Percentiles rank a stretch among this genome's conserved stretches.
Evolutionary conservation across 2,113 vertebrate genomes (phyloP).

Genomic region (Aegypius monachus): DNA sequence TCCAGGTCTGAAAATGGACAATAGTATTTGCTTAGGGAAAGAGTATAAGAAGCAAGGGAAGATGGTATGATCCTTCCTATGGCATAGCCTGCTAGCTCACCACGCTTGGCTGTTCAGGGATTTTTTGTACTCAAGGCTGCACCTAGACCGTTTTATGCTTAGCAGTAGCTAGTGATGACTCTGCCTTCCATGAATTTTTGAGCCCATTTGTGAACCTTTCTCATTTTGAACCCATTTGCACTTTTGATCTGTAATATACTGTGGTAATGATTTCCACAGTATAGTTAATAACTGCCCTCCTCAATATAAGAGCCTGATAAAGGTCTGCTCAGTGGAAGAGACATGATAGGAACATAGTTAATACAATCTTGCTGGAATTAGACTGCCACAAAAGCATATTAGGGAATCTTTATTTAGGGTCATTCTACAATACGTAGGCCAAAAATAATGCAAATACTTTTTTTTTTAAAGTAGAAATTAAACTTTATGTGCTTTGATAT

Average conservation of each 20-base stretch:
- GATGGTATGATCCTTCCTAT: background rate
- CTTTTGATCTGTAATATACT: background rate
- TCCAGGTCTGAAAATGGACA: background rate
- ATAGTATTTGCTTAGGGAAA: background rate
- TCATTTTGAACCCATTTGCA: background rate
- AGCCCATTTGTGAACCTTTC: background rate
- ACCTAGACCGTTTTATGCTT: background rate
- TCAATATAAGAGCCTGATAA: background rate
- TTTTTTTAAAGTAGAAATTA: background rate
- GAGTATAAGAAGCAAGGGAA: background rate
- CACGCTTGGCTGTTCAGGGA: fast-evolving
- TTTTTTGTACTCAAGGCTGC: background rate
- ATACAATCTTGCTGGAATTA: background rate
- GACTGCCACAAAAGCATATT: background rate
- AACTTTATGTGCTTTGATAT: background rate
- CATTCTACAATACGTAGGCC: background rate
- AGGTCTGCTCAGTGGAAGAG: background rate
- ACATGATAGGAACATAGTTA: background rate
- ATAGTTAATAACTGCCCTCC: background rate
- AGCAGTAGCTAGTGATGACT: background rate
- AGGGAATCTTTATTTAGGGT: background rate
- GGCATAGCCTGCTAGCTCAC: background rate
- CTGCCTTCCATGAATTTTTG: background rate
- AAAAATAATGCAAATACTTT: background rate
- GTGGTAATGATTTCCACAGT: background rate